Evolutionary conservation across 2,797 vertebrate genomes (phyloP).

Genomic region (Pseudocheirus occidentalis): DNA sequence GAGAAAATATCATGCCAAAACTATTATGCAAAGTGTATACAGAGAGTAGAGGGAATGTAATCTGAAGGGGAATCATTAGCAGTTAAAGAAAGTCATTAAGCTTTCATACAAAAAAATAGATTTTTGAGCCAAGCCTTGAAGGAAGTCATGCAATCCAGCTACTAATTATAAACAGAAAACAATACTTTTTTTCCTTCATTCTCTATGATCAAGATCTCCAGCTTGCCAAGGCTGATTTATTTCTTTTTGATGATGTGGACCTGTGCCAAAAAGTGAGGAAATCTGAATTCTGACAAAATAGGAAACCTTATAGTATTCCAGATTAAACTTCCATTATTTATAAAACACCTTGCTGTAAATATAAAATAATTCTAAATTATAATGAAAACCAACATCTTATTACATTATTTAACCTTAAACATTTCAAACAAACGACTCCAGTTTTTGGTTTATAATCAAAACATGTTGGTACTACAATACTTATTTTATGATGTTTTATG

Average conservation of each 20-base stretch:
- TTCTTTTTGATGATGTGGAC: slow-evolving; percentile 45
- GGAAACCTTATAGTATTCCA: slow-evolving; percentile 14
- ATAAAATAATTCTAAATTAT: slow-evolving; percentile 32
- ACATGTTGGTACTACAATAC: neutral
- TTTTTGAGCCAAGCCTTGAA: neutral
- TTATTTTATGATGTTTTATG: slow-evolving; percentile 32
- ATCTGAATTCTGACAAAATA: slow-evolving; percentile 30
- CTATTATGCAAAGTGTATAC: neutral
- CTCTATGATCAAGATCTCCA: slow-evolving; percentile 54
- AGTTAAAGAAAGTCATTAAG: neutral
- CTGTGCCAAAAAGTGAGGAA: slow-evolving; percentile 33
- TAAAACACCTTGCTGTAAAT: slow-evolving; percentile 4
- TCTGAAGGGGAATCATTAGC: neutral
- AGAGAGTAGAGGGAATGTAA: neutral
- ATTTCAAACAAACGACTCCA: neutral
- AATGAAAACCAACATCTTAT: slow-evolving; percentile 24
- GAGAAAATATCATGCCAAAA: neutral
- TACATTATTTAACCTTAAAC: neutral
- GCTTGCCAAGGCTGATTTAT: slow-evolving; percentile 23
- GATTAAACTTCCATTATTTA: slow-evolving; percentile 43
- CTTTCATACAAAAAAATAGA: neutral
- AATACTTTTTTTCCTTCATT: slow-evolving; percentile 66
- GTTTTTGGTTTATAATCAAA: neutral
- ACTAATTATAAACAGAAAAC: slow-evolving; percentile 52
- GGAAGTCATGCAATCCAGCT: neutral